Evolutionary conservation across 2,888 invertebrate genomes (phyloP).

Genomic region (Apocheima hispidaria): DNA sequence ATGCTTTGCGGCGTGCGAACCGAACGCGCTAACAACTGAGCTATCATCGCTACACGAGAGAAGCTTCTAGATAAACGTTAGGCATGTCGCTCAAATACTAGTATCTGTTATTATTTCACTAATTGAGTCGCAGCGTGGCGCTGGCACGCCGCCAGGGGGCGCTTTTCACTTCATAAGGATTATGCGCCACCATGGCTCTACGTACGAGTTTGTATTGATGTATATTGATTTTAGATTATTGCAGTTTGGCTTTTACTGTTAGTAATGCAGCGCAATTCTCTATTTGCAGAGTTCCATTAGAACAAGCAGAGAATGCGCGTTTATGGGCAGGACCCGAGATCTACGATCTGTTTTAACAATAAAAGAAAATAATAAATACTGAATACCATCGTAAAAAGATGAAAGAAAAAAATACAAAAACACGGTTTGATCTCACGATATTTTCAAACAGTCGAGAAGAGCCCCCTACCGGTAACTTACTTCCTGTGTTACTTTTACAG

Average conservation of each 20-base stretch:
- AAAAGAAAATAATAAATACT: no score
- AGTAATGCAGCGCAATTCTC: neutral
- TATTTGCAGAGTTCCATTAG: neutral
- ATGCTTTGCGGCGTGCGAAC: neutral
- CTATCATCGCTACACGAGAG: no score
- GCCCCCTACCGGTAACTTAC: no score
- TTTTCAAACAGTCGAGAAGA: no score
- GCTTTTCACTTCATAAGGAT: conserved; percentile 72
- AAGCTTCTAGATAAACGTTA: neutral
- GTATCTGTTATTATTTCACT: conserved; percentile 64
- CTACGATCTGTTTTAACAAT: no score
- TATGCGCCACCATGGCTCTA: conserved; percentile 52
- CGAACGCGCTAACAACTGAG: no score
- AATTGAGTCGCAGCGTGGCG: conserved; percentile 63
- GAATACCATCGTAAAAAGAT: no score
- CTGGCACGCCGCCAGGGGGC: conserved; percentile 57
- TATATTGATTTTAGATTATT: conserved; percentile 63
- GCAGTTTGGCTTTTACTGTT: conserved; percentile 15
- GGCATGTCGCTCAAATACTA: neutral
- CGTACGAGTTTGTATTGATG: conserved; percentile 35
- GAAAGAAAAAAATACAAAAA: no score
- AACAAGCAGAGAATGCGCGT: no score
- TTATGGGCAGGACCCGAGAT: no score
- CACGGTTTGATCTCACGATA: no score
- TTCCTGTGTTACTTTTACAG: no score